Conservation (phyloP, 2,888 invertebrate genomes). For the Anoplius nigerrimus region DNA sequence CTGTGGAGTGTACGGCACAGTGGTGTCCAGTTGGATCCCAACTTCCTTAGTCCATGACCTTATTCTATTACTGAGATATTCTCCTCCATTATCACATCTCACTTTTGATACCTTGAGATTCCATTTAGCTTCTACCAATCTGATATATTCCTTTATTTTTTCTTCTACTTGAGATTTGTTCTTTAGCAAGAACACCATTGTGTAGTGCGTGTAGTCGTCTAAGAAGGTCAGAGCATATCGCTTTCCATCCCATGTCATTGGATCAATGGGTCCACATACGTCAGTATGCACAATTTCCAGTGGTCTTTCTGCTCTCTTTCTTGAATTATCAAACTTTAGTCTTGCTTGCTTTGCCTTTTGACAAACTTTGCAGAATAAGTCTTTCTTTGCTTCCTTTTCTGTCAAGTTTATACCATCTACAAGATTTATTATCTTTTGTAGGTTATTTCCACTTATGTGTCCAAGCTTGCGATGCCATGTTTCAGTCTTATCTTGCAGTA, state of each 20-base stretch:
- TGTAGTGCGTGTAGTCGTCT: conserved; percentile 19
- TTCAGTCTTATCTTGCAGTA: background rate
- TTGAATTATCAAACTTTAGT: conserved; percentile 14
- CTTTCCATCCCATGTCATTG: conserved; percentile 42
- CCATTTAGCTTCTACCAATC: conserved; percentile 10
- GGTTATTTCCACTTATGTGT: background rate
- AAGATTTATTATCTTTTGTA: background rate
- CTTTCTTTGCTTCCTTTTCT: background rate
- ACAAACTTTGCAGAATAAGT: conserved; percentile 19
- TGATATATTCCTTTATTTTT: conserved; percentile 16
- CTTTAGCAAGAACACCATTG: conserved; percentile 13
- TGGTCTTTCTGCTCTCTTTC: conserved; percentile 36
- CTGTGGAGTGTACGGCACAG: conserved; percentile 25
- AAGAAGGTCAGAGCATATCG: conserved; percentile 20
- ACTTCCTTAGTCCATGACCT: conserved; percentile 5
- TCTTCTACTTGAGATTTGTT: conserved; percentile 18
- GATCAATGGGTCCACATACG: conserved; percentile 47
- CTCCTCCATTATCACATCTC: conserved; percentile 28
- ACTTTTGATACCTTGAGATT: conserved; percentile 1
- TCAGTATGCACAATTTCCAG: conserved; percentile 52
- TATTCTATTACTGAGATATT: conserved; percentile 11
- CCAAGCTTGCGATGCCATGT: conserved; percentile 10
- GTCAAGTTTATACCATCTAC: background rate
- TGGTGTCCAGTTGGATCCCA: conserved; percentile 18
- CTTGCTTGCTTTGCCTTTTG: conserved; percentile 42